phyloP scores from a whole-genome alignment of 2,113 vertebrate species.

The Brachyhypopomus occidentalis region DNA sequence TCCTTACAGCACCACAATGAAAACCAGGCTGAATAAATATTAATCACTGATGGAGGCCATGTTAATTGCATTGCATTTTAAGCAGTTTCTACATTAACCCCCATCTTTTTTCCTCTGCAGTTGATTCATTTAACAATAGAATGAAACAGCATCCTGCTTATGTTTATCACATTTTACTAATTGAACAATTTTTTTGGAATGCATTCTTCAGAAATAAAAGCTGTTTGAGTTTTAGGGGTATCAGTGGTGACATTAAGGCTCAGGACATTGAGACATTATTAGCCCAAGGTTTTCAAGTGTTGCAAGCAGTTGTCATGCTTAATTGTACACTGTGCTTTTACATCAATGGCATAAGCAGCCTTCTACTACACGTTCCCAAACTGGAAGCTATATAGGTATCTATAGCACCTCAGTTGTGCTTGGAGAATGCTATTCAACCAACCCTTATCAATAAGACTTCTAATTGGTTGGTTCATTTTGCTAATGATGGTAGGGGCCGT shows the following conservation, averaged over 20 bases:
- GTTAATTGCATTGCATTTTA: slow-evolving; percentile 76
- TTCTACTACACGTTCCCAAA: slow-evolving; percentile 3
- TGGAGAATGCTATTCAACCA: slow-evolving; percentile 29
- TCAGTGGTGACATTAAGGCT: background rate
- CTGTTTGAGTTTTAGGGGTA: slow-evolving; percentile 7
- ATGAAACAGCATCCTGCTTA: background rate
- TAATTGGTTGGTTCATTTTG: slow-evolving; percentile 33
- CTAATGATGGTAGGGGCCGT: slow-evolving; percentile 28
- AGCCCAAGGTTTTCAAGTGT: no score
- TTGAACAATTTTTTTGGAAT: background rate
- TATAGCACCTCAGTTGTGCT: background rate
- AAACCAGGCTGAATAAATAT: slow-evolving; percentile 67
- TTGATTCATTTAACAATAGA: background rate
- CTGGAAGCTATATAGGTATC: slow-evolving; percentile 9
- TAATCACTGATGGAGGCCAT: slow-evolving; percentile 70
- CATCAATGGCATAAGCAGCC: background rate
- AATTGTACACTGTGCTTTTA: slow-evolving; percentile 23
- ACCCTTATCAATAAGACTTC: slow-evolving; percentile 20
- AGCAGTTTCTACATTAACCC: slow-evolving; percentile 41
- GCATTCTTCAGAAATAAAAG: slow-evolving; percentile 12
- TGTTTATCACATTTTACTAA: background rate
- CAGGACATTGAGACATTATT: no score
- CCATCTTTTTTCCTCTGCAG: slow-evolving; percentile 19
- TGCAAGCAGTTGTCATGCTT: slow-evolving; percentile 19
- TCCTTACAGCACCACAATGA: slow-evolving; percentile 68